These are phyloP conservation scores for Corynorhinus townsendii DNA, from an alignment of 2,113 vertebrate species.

Conservation along the genomic window DNA sequence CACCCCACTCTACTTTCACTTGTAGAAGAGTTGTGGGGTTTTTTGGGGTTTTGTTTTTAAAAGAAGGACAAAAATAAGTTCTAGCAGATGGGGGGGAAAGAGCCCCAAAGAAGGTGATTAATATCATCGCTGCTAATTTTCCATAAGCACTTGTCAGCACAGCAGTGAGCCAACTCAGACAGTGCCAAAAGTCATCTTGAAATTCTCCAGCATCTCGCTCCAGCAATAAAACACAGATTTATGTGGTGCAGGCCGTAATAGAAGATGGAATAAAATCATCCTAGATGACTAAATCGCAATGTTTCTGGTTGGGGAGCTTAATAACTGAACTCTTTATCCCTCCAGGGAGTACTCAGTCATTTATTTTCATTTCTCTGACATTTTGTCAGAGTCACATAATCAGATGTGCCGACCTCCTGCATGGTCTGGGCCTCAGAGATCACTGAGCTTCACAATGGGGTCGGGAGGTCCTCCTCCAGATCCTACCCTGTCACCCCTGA, in stretches of 20 bases:
- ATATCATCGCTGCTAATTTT: conserved; percentile 68
- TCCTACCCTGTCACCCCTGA: background rate
- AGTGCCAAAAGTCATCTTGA: conserved; percentile 52
- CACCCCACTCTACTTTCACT: background rate
- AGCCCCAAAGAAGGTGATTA: conserved; percentile 47
- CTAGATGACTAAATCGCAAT: conserved; percentile 69
- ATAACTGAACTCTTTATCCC: conserved; percentile 76
- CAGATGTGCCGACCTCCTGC: conserved; percentile 60
- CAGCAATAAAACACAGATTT: conserved; percentile 68
- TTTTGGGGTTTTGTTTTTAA: background rate
- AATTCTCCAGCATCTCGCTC: conserved; percentile 64
- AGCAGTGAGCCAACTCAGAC: conserved; percentile 46
- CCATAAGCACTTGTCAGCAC: conserved; percentile 42
- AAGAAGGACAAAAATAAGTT: conserved; percentile 22
- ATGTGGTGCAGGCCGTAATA: conserved; percentile 53
- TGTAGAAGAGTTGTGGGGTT: background rate
- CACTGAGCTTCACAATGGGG: background rate
- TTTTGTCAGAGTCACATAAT: conserved; percentile 70
- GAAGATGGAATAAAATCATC: conserved; percentile 75
- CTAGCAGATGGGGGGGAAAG: background rate
- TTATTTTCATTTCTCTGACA: conserved; percentile 81
- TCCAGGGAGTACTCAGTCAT: conserved; percentile 69
- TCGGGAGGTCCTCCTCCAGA: background rate
- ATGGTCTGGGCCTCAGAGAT: conserved; percentile 64
- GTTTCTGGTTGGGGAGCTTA: conserved; percentile 73